Base-by-base conservation (phyloP, 2,888 invertebrate genomes). In the Aphidius colemani region DNA sequence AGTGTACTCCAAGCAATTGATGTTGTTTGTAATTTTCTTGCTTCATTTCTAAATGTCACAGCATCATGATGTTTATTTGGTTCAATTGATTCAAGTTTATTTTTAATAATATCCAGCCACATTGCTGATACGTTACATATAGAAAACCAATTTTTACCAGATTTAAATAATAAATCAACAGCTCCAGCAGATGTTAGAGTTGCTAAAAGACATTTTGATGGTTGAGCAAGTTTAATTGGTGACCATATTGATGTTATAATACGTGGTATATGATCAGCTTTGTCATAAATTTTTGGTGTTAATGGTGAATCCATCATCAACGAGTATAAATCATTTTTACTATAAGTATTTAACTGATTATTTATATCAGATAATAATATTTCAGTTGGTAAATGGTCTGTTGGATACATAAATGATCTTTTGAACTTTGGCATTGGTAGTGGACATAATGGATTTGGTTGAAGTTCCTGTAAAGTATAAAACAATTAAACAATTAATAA, bases 1-100 rank as follows among this genome's bases (percentile, higher is more conserved):
- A 79, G 56, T 39, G 68, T 46, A 56, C 82, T 81, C 82, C 82
- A 82, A 10, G 70, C 61, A 2, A 76, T 67, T n/a, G 74, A 70
- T 6, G 77, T 76, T 6, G 74, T 75, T 41, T 75, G 68, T 2
- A 80, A 62, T 43, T 72, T 63, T 46, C 74, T 69, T 1, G 77
- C 56, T 40, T 67, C 71, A 6, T 67, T 63, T 53, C 18, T 71
- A 61, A 66, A 69, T 18, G 71, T 53, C 10, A 10, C 51, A 41
- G 39, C 41, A 46, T 40, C 55, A 0, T 59, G 46, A 2, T 53
- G 39, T 30, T 30, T 30, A 9, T 65, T 13, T 39, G 67, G 41
- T 9, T 48, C 41, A 39, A 60, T 41, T 13, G 41, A 55, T 40
- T 63, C 58, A 0, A 65, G 8, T 59, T 73, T 65, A 7, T 72